phyloP scores from a whole-genome alignment of 2,888 invertebrate species.

The Myopa tessellatipennis region DNA sequence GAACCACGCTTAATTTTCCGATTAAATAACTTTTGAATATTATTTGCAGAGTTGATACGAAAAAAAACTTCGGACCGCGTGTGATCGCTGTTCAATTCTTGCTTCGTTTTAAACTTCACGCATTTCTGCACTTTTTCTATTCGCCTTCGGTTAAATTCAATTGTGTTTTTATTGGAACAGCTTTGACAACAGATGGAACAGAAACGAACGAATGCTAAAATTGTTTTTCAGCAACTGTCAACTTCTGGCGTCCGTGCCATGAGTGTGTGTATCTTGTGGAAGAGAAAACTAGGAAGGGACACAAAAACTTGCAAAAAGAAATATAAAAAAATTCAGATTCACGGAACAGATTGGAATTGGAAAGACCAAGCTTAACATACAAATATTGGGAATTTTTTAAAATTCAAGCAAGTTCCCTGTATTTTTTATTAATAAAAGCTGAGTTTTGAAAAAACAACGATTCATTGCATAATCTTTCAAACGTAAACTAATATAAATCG shows the following conservation, averaged over 20 bases:
- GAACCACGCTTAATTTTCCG: background rate
- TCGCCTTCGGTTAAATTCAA: slow-evolving; percentile 39
- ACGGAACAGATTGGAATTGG: background rate
- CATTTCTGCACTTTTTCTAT: slow-evolving; percentile 22
- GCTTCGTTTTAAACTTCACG: slow-evolving; percentile 7
- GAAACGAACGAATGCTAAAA: background rate
- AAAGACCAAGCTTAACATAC: background rate
- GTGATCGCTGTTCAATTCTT: slow-evolving; percentile 13
- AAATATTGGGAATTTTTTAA: slow-evolving; percentile 18
- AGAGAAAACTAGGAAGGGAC: background rate
- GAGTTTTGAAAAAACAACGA: no score
- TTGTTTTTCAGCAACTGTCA: slow-evolving; percentile 25
- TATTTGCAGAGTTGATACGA: background rate
- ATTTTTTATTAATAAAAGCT: no score
- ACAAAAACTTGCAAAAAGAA: background rate
- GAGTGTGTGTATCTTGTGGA: slow-evolving; percentile 27
- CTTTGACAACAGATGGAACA: slow-evolving; percentile 12
- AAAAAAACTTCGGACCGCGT: background rate
- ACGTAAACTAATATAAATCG: no score
- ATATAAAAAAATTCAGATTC: background rate
- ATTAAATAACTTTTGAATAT: background rate
- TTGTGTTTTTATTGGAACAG: slow-evolving; percentile 42
- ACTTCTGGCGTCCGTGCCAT: slow-evolving; percentile 21
- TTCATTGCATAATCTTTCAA: no score
- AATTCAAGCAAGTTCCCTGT: no score